Evolutionary conservation across 2,888 invertebrate species (phyloP), one percentile per base, ranked within the genome.

Genomic region (Leptopterna dolabrata): DNA sequence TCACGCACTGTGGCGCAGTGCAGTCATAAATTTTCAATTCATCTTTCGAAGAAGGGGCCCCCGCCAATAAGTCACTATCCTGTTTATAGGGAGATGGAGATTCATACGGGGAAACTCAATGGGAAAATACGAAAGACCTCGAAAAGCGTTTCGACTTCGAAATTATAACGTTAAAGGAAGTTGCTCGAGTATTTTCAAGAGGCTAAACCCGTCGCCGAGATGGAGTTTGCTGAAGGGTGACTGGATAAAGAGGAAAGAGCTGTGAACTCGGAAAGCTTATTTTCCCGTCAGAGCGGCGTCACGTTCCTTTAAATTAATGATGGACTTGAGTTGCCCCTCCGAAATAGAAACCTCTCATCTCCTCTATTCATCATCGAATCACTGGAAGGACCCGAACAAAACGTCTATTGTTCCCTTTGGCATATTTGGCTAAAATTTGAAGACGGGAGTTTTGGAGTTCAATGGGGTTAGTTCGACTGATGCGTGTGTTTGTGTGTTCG

Each of bases 141-240:
- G 63, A 24, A 63, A n/a, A 63, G 7, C 63, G 63, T 63, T 24
- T 63, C 19, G 63, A 63, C 63, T 63, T 24, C 4, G 24, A 63
- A 63, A 63, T 63, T 63, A 63, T 24, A 63, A 63, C 63, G 24
- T 63, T 63, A 63, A 63, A 63, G 63, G 63, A 47, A 63, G 63
- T 24, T 24, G 63, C 63, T 63, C 24, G 24, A 19, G 24, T 36
- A 24, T 63, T 63, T 63, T 24, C 27, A 63, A 63, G 63, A 24
- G 63, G 24, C 4, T 2, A 63, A 63, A 63, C 24, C 24, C 47
- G 14, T 13, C 1, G 63, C 9, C 24, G 63, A 63, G 63, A 63
- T 24, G 55, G 63, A 63, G 63, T 63, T 63, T 24, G 63, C 24
- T 63, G 51, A 7, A 36, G 36, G 36, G 36, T 7, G 36, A 36